Conservation (phyloP, 1,140 invertebrate genomes). For the Mesaphorura yosii region DNA sequence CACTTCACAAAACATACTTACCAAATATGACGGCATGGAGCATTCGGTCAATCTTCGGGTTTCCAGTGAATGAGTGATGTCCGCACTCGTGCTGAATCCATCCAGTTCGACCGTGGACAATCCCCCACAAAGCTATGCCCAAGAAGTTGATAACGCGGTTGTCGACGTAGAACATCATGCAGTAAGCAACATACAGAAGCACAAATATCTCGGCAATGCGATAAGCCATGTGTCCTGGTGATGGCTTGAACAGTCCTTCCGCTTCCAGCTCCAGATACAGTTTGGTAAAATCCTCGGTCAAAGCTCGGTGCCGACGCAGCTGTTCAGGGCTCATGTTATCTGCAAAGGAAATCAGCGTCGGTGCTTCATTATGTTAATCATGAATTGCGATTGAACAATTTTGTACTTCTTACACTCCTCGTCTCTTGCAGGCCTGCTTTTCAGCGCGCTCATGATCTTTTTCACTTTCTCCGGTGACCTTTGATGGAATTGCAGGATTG, state of each 20-base stretch:
- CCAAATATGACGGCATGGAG: conserved; percentile 1
- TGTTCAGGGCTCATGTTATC: conserved; percentile 5
- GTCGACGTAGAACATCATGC: conserved; percentile 5
- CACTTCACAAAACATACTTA: neutral
- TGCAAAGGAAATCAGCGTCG: neutral
- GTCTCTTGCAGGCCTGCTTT: conserved; percentile 9
- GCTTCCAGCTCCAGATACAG: conserved; percentile 23
- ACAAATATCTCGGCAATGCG: conserved; percentile 16
- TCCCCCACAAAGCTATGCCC: neutral
- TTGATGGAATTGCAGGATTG: conserved; percentile 20
- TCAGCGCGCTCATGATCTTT: conserved; percentile 7
- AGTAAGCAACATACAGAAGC: conserved; percentile 11
- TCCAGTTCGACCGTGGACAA: conserved; percentile 1
- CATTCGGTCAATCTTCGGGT: conserved; percentile 11
- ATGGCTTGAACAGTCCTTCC: conserved; percentile 23
- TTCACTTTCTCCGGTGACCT: conserved; percentile 11
- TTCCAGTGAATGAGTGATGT: conserved; percentile 13
- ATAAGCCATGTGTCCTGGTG: conserved; percentile 12
- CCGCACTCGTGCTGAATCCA: conserved; percentile 13
- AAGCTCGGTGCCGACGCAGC: conserved; percentile 13
- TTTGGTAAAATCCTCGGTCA: conserved; percentile 26
- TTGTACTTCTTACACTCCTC: conserved; percentile 14
- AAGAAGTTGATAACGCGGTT: neutral
- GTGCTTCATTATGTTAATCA: too few relatives aligned
- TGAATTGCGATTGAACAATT: too few relatives aligned